Percentiles rank a stretch among this genome's conserved stretches.
These are phyloP conservation scores for Apodemia duryi DNA, from an alignment of 2,888 invertebrate genomes.

Conservation along the genomic window DNA sequence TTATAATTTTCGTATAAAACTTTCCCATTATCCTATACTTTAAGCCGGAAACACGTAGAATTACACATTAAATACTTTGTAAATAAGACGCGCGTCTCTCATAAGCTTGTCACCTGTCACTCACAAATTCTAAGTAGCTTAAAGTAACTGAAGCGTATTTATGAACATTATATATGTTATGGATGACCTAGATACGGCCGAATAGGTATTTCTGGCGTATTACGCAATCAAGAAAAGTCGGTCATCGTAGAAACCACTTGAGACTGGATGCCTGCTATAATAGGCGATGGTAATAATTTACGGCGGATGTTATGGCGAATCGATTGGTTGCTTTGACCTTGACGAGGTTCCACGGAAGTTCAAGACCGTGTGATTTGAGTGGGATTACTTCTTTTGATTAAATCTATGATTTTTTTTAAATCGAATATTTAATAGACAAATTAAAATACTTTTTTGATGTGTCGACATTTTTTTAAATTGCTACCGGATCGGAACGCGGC, in stretches of 20 bases:
- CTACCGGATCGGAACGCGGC: no score
- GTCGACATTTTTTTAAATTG: no score
- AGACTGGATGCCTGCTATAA: conserved; percentile 50
- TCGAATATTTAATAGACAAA: background rate
- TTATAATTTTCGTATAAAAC: conserved; percentile 43
- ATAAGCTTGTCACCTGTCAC: conserved; percentile 24
- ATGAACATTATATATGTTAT: conserved; percentile 15
- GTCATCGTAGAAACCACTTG: conserved; percentile 58
- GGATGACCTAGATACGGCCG: conserved; percentile 28
- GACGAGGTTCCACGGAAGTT: conserved; percentile 68
- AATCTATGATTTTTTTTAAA: conserved; percentile 18
- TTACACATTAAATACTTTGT: conserved; percentile 16
- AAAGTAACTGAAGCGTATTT: conserved; percentile 13
- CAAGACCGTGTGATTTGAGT: conserved; percentile 53
- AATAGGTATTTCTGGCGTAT: conserved; percentile 51
- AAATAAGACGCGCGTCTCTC: conserved; percentile 20
- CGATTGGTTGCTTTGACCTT: conserved; percentile 66
- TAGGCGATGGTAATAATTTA: conserved; percentile 59
- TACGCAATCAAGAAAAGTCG: conserved; percentile 64
- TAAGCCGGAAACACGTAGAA: conserved; percentile 36
- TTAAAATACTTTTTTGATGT: no score
- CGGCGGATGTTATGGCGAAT: conserved; percentile 47
- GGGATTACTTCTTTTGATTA: conserved; percentile 23
- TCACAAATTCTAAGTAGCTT: conserved; percentile 23
- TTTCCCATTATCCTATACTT: conserved; percentile 42